Conservation (phyloP, 2,113 vertebrate species). For the Prionailurus viverrinus region DNA sequence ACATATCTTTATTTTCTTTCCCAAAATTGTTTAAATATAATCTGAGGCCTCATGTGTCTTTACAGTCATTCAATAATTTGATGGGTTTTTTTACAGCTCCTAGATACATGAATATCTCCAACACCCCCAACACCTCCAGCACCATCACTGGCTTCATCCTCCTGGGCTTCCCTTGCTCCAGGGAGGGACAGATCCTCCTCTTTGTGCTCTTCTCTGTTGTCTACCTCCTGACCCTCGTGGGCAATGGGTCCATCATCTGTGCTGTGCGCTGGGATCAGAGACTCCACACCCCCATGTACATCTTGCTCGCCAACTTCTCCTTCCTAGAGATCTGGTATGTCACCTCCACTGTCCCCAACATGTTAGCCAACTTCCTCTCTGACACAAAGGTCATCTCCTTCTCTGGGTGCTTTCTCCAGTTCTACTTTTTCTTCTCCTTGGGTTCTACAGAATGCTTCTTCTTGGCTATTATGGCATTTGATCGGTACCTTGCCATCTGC, state of each 20-base stretch:
- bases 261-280: conserved; percentile 56
- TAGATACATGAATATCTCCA: conserved; percentile 63
- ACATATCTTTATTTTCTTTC: neutral
- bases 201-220: conserved; percentile 51
- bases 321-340: conserved; percentile 79
- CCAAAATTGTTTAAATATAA: neutral
- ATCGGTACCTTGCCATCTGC: conserved; percentile 83
- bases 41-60: neutral
- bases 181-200: conserved; percentile 55
- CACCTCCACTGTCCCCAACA: conserved; percentile 79
- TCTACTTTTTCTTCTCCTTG: conserved; percentile 82
- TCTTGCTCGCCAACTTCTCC: conserved; percentile 76
- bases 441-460: conserved; percentile 78
- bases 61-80: neutral
- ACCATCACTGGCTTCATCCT: conserved; percentile 75
- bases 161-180: conserved; percentile 66
- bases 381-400: conserved; percentile 72
- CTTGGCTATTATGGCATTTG: conserved; percentile 81
- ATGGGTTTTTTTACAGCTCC: neutral
- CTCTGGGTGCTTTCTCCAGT: conserved; percentile 78
- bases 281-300: conserved; percentile 57
- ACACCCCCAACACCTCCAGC: neutral
- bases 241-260: conserved; percentile 69
- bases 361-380: conserved; percentile 78
- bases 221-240: conserved; percentile 74